Evolutionary conservation across 1,140 invertebrate genomes (phyloP), one percentile per base, ranked within the genome.

Genomic region (Goniozus legneri): DNA sequence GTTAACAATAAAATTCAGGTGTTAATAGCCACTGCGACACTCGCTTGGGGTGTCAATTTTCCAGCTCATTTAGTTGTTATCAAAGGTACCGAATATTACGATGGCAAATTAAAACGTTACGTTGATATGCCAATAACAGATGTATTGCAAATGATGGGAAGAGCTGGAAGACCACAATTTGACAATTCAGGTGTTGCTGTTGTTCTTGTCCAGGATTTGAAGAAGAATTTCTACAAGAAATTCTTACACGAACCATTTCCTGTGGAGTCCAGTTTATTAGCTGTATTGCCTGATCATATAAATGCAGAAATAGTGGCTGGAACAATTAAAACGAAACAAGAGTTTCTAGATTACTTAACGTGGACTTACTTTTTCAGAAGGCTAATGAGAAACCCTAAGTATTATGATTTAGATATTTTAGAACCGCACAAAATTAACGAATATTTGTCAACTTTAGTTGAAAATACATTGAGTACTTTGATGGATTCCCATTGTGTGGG

Each of bases 91-190:
- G 97, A 99, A 75, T 99, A 96, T 75, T 99, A 88, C 71, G 97
- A 99, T 76, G 96, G 95, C 7, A 98, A 98, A 69, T 84, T 84
- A 3, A 91, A 94, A 64, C 84, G 95, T 62, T 99, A 99, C 73
- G 92, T 98, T 2, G 97, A 99, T 61, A 99, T 99, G 88, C 97
- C 97, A 1, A 97, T 99, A 37, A 99, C 97, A 1, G 95, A 97
- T 80, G 88, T 99, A 1, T 78, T 99, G 18, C 97, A 99, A 78
- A 99, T 99, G 97, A 98, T 98, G 87, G 97, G 97, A 3, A 80
- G 97, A 50, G 97, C 97, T 47, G 97, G 97, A 4, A 79, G 97
- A 48, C 97, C 97, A 2, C 88, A 96, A 78, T 99, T 89, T 69
- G 97, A 99, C 73, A 88, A 90, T 60, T 87, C 91, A 47, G 97